phyloP scores from a whole-genome alignment of 2,113 vertebrate genomes.

The Clinocottus analis region DNA sequence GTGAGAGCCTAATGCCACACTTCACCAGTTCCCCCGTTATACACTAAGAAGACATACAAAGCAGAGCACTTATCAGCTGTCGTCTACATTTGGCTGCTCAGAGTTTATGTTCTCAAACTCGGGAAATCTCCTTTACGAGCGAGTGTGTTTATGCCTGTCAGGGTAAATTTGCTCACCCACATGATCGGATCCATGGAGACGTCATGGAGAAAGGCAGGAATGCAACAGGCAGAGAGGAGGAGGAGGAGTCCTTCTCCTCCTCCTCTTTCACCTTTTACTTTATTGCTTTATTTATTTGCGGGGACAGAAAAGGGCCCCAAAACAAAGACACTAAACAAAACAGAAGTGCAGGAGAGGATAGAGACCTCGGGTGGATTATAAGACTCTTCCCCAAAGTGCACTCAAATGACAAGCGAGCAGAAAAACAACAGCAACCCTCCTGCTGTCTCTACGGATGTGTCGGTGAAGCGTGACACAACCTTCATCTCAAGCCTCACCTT shows the following conservation, averaged over 20 bases:
- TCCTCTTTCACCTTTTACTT: constrained; percentile 46
- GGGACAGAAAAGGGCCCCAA: constrained; percentile 6
- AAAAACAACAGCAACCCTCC: constrained; percentile 27
- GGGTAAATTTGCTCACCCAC: constrained; percentile 64
- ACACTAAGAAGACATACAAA: background rate
- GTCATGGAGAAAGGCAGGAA: constrained; percentile 78
- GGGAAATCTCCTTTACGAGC: background rate
- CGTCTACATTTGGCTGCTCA: constrained; percentile 1
- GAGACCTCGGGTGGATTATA: constrained; percentile 6
- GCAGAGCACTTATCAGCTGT: constrained; percentile 32
- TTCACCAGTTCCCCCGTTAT: background rate
- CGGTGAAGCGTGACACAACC: constrained; percentile 38
- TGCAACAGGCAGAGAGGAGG: constrained; percentile 68
- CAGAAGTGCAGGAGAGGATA: background rate
- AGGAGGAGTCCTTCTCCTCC: constrained; percentile 31
- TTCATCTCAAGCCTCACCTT: constrained; percentile 41
- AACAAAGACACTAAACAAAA: constrained; percentile 29
- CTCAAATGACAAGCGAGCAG: constrained; percentile 18
- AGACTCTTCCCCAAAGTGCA: constrained; percentile 20
- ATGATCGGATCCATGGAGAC: constrained; percentile 74
- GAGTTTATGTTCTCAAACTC: background rate
- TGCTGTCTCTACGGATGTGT: constrained; percentile 3
- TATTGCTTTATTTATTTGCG: constrained; percentile 46
- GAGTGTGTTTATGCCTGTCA: constrained; percentile 18
- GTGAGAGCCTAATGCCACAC: constrained; percentile 33